Base-by-base conservation (phyloP, 2,797 vertebrate species). In the Semotilus atromaculatus region DNA sequence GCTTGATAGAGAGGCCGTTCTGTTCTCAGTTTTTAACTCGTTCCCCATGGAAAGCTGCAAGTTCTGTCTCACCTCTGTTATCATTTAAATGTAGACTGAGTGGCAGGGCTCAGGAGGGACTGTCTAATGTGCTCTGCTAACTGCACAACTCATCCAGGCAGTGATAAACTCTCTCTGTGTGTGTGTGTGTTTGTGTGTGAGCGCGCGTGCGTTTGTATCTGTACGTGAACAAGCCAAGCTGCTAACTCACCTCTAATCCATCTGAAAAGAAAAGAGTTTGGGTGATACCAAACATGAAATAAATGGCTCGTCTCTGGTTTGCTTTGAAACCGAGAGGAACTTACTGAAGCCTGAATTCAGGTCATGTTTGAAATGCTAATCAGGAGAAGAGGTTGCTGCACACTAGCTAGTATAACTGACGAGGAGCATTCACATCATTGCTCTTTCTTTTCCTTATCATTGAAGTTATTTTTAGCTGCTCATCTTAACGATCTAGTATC, bases 361-460 rank as follows among this genome's bases (percentile, higher is more conserved):
- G 86, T 81, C 82, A 85, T 84, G 82, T 85, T 81, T 81, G 86
- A 84, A 84, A 83, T 84, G 86, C 82, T 84, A 87, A 87, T 87
- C 64, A 85, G 78, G 34, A 67, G 66, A 53, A 45, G 67, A 79
- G 53, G 53, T 48, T 58, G 21, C 83, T 62, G 62, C 60, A 31
- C 58, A 10, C 58, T 55, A 75, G 78, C 55, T 34, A 67, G 78
- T 40, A 16, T 26, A 23, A 58, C 60, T 84, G 74, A 79, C n/a
- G 75, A 70, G 34, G 40, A 16, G 45, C 40, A 48, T 70, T 77
- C 82, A 45, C 64, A 34, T 48, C 74, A 45, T 66, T 40, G 6
- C 45, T 68, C 40, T 3, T n/a, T 79, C 13, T n/a, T 78, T 62
- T n/a, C 43, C 77, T 72, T 45, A 80, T 64, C 76, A 21, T 40